Conservation (phyloP, 2,113 vertebrate species). For the Gavialis gangeticus region DNA sequence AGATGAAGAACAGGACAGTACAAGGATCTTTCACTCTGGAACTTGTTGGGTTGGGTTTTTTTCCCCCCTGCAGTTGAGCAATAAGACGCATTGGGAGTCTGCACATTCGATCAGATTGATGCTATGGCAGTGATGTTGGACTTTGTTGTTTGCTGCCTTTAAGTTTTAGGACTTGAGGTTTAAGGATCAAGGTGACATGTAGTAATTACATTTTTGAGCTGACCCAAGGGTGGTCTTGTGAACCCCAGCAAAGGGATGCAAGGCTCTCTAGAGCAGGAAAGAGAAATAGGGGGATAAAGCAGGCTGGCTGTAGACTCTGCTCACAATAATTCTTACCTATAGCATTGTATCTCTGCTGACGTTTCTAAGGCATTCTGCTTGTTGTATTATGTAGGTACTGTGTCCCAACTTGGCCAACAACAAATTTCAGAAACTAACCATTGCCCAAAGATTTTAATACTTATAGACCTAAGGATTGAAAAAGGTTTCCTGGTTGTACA, state of each 20-base stretch:
- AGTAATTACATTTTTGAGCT: background rate
- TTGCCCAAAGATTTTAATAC: rapidly evolving
- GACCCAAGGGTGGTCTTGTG: background rate
- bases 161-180: background rate
- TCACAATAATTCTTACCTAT: background rate
- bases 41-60: background rate
- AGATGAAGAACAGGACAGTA: background rate
- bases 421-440: rapidly evolving
- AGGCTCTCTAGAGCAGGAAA: rapidly evolving
- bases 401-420: rapidly evolving
- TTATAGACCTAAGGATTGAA: no score
- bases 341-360: rapidly evolving
- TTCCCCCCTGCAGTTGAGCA: background rate
- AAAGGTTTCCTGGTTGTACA: background rate
- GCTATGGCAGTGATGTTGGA: background rate
- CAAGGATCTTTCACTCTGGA: background rate
- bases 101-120: background rate
- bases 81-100: rapidly evolving
- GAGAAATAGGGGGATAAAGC: background rate
- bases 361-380: rapidly evolving
- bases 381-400: background rate
- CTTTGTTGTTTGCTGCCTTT: background rate
- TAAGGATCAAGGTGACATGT: background rate
- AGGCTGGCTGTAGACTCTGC: background rate
- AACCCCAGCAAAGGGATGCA: background rate